phyloP scores from a whole-genome alignment of 35 echinoderm and acorn worm species.

The Diadema setosum region DNA sequence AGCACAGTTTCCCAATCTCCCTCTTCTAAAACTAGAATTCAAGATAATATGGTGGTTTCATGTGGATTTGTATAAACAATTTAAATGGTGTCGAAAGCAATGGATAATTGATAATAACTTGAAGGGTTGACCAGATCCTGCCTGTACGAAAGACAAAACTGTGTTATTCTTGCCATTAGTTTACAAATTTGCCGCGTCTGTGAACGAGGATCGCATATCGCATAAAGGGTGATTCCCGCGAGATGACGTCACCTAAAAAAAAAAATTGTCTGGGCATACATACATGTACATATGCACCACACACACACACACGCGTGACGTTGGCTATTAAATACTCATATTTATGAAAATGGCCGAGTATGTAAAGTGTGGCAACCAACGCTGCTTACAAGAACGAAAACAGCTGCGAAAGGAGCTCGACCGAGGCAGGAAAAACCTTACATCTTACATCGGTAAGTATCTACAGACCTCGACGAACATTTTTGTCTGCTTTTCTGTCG shows the following conservation, averaged over 20 bases:
- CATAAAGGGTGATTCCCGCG: constrained; percentile 4
- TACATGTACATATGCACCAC: background rate
- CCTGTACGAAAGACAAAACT: no score
- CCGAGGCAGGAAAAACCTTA: constrained; percentile 93
- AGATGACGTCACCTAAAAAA: constrained; percentile 2
- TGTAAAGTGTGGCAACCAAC: constrained; percentile 85
- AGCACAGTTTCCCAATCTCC: no score
- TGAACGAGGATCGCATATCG: background rate
- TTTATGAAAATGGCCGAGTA: constrained; percentile 97
- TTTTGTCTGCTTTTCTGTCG: background rate
- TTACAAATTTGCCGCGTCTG: background rate
- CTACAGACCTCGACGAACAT: constrained; percentile 22
- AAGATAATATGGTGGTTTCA: no score
- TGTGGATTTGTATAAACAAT: no score
- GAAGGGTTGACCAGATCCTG: no score
- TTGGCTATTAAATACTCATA: constrained; percentile 63
- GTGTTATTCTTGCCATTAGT: background rate
- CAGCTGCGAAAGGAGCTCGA: constrained; percentile 99
- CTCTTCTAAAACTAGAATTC: no score
- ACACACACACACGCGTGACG: constrained; percentile 21
- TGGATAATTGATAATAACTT: no score
- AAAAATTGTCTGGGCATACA: no score
- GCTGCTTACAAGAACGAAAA: constrained; percentile 98
- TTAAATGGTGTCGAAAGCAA: no score
- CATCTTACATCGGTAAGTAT: constrained; percentile 89